Percentiles rank a stretch among this genome's conserved stretches.
Conservation (phyloP, 1,140 invertebrate species). For the Rhagoletis zephyria region DNA sequence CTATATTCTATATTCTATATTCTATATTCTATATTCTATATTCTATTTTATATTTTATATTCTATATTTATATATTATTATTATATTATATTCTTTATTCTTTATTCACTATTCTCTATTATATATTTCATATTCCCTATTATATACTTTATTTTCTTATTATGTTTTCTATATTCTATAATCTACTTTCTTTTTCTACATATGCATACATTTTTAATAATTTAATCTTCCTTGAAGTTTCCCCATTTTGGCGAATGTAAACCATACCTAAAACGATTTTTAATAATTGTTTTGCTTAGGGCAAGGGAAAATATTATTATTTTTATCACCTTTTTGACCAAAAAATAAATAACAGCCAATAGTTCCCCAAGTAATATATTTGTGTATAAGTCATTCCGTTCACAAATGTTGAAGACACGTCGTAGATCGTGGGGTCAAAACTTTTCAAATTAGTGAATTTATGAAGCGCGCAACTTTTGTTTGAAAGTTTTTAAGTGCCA, state of each 20-base stretch:
- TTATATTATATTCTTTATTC: no score
- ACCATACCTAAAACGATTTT: no score
- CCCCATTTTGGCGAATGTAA: no score
- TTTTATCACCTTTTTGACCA: neutral
- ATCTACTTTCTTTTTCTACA: neutral
- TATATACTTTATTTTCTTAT: slow-evolving; percentile 1
- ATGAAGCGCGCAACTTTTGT: neutral
- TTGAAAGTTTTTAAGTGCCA: neutral
- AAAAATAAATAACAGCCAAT: neutral
- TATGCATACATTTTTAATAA: neutral
- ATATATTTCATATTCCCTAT: neutral
- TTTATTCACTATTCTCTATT: neutral
- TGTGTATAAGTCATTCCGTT: no score
- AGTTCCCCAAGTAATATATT: no score
- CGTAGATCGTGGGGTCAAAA: neutral
- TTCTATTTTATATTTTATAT: no score
- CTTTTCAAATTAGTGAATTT: slow-evolving; percentile 32
- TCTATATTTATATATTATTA: no score
- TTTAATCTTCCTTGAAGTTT: no score
- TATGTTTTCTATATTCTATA: no score
- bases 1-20: no score
- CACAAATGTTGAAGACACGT: neutral
- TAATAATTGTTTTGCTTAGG: no score
- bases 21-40: neutral
- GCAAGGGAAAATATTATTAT: no score